A percentile compares a stretch with the other conserved stretches of the same genome.
These are phyloP conservation scores for Ophthalmotilapia sp. DNA, from an alignment of 2,113 vertebrate species.

Conservation along the genomic window DNA sequence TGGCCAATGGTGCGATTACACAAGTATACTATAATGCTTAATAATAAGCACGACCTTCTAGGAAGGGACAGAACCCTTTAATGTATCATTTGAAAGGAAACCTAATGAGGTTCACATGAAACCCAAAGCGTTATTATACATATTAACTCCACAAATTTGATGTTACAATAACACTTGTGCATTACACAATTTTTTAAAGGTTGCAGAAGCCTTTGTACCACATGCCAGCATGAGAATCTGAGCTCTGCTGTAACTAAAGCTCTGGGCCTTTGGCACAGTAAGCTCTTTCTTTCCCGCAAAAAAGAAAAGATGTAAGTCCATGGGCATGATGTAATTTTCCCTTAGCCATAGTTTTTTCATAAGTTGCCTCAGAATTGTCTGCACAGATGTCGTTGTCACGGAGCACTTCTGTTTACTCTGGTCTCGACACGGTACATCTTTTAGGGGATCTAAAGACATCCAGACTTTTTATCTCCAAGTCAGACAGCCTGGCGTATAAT, in stretches of 20 bases:
- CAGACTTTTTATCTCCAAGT: conserved; percentile 7
- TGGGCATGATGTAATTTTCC: conserved; percentile 19
- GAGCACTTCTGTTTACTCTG: conserved; percentile 32
- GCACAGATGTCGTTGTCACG: conserved; percentile 22
- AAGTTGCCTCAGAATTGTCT: neutral
- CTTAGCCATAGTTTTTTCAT: neutral
- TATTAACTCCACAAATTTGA: neutral
- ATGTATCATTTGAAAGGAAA: neutral
- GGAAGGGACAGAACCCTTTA: neutral
- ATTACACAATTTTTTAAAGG: neutral
- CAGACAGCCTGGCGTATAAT: conserved; percentile 22
- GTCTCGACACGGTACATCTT: conserved; percentile 8
- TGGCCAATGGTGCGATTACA: conserved; percentile 34
- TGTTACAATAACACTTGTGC: neutral
- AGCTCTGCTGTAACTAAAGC: neutral
- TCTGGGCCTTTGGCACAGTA: neutral
- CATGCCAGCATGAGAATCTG: neutral
- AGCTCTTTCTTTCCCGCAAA: neutral
- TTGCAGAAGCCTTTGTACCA: neutral
- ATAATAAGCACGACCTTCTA: conserved; percentile 70
- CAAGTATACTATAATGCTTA: neutral
- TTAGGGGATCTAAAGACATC: conserved; percentile 21
- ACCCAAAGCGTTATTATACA: neutral
- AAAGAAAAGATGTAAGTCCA: conserved; percentile 31
- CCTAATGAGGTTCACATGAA: neutral